These are phyloP conservation scores for Aporrectodea caliginosa DNA, from an alignment of 1,140 invertebrate genomes.

Conservation along the genomic window DNA sequence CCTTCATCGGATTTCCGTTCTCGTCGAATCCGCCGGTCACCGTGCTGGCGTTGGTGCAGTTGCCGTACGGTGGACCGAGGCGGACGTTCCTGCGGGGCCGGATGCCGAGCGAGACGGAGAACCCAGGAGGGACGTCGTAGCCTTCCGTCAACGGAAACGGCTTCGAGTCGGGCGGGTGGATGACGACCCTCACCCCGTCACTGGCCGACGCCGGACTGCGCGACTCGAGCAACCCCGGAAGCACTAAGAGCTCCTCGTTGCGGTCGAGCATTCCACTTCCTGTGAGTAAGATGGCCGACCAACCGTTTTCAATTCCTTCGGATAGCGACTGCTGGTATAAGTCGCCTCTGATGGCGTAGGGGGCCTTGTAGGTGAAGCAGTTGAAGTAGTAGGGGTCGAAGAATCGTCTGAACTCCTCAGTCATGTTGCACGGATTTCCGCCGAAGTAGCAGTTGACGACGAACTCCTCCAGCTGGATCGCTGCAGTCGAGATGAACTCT, in stretches of 20 bases:
- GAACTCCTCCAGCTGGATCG: slow-evolving; percentile 28
- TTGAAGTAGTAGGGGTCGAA: slow-evolving; percentile 35
- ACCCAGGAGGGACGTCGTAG: slow-evolving; percentile 32
- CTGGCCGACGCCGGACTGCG: slow-evolving; percentile 30
- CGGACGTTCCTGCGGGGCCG: slow-evolving; percentile 28
- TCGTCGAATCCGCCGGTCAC: slow-evolving; percentile 36
- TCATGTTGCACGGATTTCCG: slow-evolving; percentile 27
- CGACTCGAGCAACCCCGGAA: slow-evolving; percentile 27
- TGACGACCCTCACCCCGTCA: slow-evolving; percentile 29
- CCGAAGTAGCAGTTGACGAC: slow-evolving; percentile 33
- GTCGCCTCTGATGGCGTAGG: slow-evolving; percentile 8
- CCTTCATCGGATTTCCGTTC: slow-evolving; percentile 11
- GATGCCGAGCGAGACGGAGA: slow-evolving; percentile 28
- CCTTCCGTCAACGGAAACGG: slow-evolving; percentile 28
- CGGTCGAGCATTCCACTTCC: slow-evolving; percentile 23
- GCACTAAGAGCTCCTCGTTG: not conserved
- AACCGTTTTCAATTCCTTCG: slow-evolving; percentile 32
- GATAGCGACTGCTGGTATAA: slow-evolving; percentile 21
- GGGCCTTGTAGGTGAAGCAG: slow-evolving; percentile 31
- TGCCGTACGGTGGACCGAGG: slow-evolving; percentile 26
- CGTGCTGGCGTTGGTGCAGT: slow-evolving; percentile 36
- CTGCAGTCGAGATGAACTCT: slow-evolving; percentile 15
- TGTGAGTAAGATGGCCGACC: slow-evolving; percentile 25
- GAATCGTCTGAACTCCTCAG: slow-evolving; percentile 17
- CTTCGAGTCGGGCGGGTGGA: slow-evolving; percentile 29